These are phyloP conservation scores for Isaurus tuberculatus DNA, from an alignment of 92 coral and sea anemone species.

Conservation along the genomic window DNA sequence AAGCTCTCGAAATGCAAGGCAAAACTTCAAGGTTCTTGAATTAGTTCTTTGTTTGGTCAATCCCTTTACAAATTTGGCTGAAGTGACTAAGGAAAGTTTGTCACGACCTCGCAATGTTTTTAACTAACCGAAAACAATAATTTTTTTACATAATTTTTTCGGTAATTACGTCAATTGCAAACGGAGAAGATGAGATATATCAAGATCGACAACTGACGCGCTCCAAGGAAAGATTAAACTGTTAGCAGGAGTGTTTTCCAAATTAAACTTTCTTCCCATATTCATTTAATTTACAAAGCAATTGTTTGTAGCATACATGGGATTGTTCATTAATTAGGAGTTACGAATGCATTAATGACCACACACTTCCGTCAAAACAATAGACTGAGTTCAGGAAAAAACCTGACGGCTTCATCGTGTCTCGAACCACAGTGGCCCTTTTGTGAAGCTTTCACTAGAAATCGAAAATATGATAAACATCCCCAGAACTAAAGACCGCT, in stretches of 20 bases:
- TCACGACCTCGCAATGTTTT: background rate
- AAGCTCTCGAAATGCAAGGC: constrained; percentile 35
- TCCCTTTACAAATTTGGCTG: background rate
- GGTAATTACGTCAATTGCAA: background rate
- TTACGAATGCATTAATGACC: constrained; percentile 78
- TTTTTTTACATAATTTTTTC: constrained; percentile 8
- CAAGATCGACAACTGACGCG: constrained; percentile 57
- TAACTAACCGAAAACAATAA: background rate
- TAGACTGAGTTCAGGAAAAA: constrained; percentile 7
- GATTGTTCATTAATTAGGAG: constrained; percentile 94
- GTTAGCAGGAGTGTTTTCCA: constrained; percentile 65
- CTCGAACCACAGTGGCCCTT: constrained; percentile 44
- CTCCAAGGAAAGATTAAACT: constrained; percentile 83
- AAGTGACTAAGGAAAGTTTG: constrained; percentile 1
- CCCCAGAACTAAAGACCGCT: constrained; percentile 51
- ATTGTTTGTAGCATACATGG: constrained; percentile 77
- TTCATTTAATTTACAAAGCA: constrained; percentile 93
- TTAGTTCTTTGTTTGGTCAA: constrained; percentile 34
- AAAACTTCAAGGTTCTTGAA: constrained; percentile 28
- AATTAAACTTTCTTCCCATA: constrained; percentile 65
- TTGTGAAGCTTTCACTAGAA: constrained; percentile 66
- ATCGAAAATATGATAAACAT: constrained; percentile 71
- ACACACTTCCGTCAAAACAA: constrained; percentile 69
- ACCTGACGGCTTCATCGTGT: constrained; percentile 52
- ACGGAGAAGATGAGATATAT: background rate